These are phyloP conservation scores for Epinephelus cyanopodus DNA, from an alignment of 2,113 vertebrate species.

Conservation along the genomic window DNA sequence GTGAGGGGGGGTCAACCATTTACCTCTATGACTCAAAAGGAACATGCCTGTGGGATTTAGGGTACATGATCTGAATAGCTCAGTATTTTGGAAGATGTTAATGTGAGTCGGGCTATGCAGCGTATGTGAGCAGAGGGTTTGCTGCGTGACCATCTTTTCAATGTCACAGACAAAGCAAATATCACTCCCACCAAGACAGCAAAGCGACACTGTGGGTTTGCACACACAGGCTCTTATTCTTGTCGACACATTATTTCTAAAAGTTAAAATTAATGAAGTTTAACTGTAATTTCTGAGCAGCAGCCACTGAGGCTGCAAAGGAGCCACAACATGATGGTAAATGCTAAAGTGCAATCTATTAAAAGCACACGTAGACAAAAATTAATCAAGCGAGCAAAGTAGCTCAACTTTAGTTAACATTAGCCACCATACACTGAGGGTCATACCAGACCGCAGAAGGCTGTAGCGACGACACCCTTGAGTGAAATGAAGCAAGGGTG, in stretches of 20 bases:
- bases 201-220: slow-evolving; percentile 3
- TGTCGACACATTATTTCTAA: neutral
- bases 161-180: slow-evolving; percentile 31
- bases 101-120: slow-evolving; percentile 43
- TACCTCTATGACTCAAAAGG: slow-evolving; percentile 52
- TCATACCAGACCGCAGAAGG: neutral
- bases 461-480: neutral
- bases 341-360: neutral
- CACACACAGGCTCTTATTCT: neutral
- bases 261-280: slow-evolving; percentile 5
- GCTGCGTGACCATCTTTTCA: slow-evolving; percentile 31
- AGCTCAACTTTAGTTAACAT: neutral
- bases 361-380: neutral
- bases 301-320: neutral
- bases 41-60: slow-evolving; percentile 55
- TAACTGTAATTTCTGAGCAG: neutral
- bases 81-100: slow-evolving; percentile 73
- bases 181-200: neutral
- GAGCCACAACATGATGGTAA: neutral
- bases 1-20: slow-evolving; percentile 24
- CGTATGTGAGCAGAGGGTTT: slow-evolving; percentile 36
- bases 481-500: neutral
- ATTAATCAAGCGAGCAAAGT: neutral
- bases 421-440: neutral
- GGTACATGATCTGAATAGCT: slow-evolving; percentile 67